A percentile compares a stretch with the other conserved stretches of the same genome.
Evolutionary conservation across 2,797 vertebrate species (phyloP).

Genomic region (Carcharodon carcharias): DNA sequence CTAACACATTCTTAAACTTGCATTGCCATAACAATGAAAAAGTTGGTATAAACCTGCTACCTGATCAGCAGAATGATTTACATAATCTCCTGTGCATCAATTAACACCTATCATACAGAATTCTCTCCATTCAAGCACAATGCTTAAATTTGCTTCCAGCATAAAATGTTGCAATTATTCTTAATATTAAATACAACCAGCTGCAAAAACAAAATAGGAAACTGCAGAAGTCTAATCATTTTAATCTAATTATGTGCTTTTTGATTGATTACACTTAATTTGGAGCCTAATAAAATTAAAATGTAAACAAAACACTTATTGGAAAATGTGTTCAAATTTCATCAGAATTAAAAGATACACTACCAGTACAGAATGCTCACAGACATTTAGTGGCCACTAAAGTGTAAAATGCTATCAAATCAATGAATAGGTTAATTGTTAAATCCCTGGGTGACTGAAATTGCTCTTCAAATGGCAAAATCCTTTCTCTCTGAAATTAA

Average conservation of each 20-base stretch:
- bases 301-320: background rate
- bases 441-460: no score
- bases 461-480: background rate
- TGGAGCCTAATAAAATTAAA: background rate
- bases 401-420: background rate
- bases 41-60: background rate
- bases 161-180: background rate
- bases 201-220: background rate
- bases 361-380: background rate
- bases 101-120: background rate
- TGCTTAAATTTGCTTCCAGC: background rate
- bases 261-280: background rate
- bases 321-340: background rate
- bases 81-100: background rate
- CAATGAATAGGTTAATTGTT: background rate
- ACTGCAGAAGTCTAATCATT: background rate
- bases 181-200: background rate
- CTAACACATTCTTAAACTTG: background rate
- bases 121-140: background rate
- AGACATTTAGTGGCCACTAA: no score
- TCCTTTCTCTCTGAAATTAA: background rate
- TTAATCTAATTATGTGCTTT: background rate
- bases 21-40: constrained; percentile 25
- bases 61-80: background rate
- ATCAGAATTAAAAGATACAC: background rate